Evolutionary conservation across 2,888 invertebrate species (phyloP).

Genomic region (Drosophila merina): DNA sequence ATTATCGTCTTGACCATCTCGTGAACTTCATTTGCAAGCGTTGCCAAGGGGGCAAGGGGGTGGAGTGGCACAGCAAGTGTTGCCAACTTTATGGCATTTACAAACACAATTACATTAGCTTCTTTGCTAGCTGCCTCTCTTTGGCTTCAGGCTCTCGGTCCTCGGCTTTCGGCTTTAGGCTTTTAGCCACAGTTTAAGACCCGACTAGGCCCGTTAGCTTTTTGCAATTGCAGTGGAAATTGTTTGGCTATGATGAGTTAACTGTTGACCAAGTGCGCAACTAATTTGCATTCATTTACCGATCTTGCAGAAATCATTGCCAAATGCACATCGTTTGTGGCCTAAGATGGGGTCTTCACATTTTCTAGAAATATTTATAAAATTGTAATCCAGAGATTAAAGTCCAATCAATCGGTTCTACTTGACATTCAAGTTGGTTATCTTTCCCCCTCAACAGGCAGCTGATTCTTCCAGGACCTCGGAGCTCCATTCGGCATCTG

Average conservation of each 20-base stretch:
- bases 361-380: not conserved
- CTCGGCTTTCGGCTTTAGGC: slow-evolving; percentile 28
- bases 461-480: slow-evolving; percentile 55
- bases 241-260: slow-evolving; percentile 45
- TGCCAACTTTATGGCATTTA: slow-evolving; percentile 80
- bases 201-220: slow-evolving; percentile 56
- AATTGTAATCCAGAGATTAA: not conserved
- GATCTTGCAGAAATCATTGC: slow-evolving; percentile 43
- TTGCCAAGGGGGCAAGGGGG: slow-evolving; percentile 22
- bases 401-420: not conserved
- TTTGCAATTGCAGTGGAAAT: slow-evolving; percentile 36
- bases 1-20: slow-evolving; percentile 79
- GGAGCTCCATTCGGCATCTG: slow-evolving; percentile 55
- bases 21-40: slow-evolving; percentile 79
- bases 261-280: slow-evolving; percentile 72
- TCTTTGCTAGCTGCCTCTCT: slow-evolving; percentile 45
- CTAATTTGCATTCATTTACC: slow-evolving; percentile 69
- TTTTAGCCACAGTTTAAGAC: slow-evolving; percentile 9
- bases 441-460: slow-evolving; percentile 33
- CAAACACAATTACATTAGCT: slow-evolving; percentile 77
- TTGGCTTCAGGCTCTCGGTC: slow-evolving; percentile 32
- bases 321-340: slow-evolving; percentile 25
- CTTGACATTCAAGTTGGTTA: slow-evolving; percentile 7
- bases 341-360: slow-evolving; percentile 8
- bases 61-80: slow-evolving; percentile 74